Evolutionary conservation across 2,888 invertebrate species (phyloP).

Genomic region (Drosophila maculinotata): DNA sequence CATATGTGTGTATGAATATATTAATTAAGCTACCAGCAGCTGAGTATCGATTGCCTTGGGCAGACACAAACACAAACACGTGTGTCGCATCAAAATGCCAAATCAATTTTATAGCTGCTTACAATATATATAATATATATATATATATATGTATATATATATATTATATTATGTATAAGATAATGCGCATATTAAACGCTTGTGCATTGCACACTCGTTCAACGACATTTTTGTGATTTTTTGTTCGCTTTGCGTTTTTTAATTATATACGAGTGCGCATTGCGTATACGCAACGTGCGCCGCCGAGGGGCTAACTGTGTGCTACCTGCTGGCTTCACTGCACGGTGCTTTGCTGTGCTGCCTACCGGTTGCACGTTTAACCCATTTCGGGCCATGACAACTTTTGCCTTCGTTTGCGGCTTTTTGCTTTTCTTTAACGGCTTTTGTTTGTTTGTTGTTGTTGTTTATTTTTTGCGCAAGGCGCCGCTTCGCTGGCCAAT

Average conservation of each 20-base stretch:
- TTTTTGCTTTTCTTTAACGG: slow-evolving; percentile 32
- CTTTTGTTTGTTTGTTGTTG: neutral
- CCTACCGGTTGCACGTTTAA: slow-evolving; percentile 74
- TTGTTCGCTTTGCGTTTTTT: slow-evolving; percentile 32
- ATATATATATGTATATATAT: slow-evolving; percentile 16
- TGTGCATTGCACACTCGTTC: slow-evolving; percentile 40
- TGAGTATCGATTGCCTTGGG: slow-evolving; percentile 34
- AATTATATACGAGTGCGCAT: slow-evolving; percentile 65
- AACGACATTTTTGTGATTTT: slow-evolving; percentile 58
- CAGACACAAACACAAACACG: slow-evolving; percentile 52
- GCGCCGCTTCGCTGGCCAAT: slow-evolving; percentile 56
- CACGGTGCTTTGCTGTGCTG: slow-evolving; percentile 7
- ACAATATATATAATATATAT: slow-evolving; percentile 3
- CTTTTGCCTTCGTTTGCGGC: slow-evolving; percentile 73
- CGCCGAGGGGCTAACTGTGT: slow-evolving; percentile 37
- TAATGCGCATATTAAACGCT: slow-evolving; percentile 22
- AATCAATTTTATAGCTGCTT: slow-evolving; percentile 60
- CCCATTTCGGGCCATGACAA: slow-evolving; percentile 78
- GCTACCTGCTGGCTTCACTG: slow-evolving; percentile 8
- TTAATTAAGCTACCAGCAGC: slow-evolving; percentile 38
- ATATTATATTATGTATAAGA: neutral
- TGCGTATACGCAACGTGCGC: slow-evolving; percentile 76
- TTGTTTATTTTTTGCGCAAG: slow-evolving; percentile 46
- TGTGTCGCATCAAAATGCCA: slow-evolving; percentile 72
- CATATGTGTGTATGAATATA: slow-evolving; percentile 16